Percentiles rank a stretch among this genome's conserved stretches.
phyloP scores from a whole-genome alignment of 2,888 invertebrate species.

The Tenthredo livida region DNA sequence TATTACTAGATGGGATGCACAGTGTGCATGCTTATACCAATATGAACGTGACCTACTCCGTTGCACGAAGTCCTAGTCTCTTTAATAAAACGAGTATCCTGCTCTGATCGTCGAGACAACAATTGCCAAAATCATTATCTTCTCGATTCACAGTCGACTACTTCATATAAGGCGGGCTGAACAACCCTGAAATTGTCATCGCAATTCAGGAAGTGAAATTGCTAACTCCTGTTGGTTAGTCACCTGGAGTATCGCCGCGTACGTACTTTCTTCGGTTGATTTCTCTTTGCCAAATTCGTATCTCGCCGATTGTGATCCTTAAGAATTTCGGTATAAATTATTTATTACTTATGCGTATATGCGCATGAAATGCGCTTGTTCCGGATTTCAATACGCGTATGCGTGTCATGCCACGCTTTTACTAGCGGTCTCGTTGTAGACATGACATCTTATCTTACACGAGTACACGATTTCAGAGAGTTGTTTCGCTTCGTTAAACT shows the following conservation, averaged over 20 bases:
- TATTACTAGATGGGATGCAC: neutral
- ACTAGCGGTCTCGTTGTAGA: slow-evolving; percentile 24
- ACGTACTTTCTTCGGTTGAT: slow-evolving; percentile 49
- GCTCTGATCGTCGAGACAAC: neutral
- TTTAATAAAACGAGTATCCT: slow-evolving; percentile 14
- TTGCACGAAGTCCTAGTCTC: neutral
- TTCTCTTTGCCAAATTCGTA: slow-evolving; percentile 45
- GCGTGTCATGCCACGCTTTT: slow-evolving; percentile 24
- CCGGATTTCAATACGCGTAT: neutral
- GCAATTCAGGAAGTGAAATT: slow-evolving; percentile 21
- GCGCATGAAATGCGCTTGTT: neutral
- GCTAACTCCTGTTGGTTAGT: neutral
- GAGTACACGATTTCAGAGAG: slow-evolving; percentile 1
- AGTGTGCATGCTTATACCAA: slow-evolving; percentile 5
- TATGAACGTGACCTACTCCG: slow-evolving; percentile 44
- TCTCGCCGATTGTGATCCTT: neutral
- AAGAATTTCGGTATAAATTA: slow-evolving; percentile 17
- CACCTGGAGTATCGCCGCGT: neutral
- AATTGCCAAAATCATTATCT: neutral
- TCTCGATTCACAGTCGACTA: neutral
- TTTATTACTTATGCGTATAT: neutral
- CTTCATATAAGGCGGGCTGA: neutral
- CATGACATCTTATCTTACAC: slow-evolving; percentile 15
- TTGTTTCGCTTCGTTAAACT: slow-evolving; percentile 22
- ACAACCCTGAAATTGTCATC: neutral